Evolutionary conservation across 2,888 invertebrate genomes (phyloP).

Genomic region (Elysia crispata): DNA sequence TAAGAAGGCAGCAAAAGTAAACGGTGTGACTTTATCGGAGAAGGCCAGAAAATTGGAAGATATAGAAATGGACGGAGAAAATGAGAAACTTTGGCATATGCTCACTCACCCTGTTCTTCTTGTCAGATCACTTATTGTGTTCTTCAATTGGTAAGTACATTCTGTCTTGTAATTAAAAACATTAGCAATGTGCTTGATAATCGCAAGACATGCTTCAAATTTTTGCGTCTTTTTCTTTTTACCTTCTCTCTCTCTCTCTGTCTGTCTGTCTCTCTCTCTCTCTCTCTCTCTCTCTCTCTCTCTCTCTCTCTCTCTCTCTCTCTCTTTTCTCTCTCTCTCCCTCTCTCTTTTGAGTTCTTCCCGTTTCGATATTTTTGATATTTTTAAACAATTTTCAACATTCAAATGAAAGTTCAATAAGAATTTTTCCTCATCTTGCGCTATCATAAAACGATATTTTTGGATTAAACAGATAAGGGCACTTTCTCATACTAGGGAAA

Average conservation of each 20-base stretch:
- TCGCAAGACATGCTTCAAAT: neutral
- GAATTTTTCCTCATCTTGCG: no score
- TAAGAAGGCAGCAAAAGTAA: constrained; percentile 63
- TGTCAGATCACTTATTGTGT: constrained; percentile 59
- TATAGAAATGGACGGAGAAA: constrained; percentile 42
- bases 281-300: no score
- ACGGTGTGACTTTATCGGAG: constrained; percentile 61
- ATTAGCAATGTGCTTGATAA: no score
- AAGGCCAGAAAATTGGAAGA: constrained; percentile 47
- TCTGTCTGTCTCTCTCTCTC: no score
- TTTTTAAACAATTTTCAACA: no score
- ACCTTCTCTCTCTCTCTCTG: neutral
- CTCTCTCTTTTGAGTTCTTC: no score
- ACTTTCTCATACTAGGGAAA: no score
- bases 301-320: no score
- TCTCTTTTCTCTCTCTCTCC: no score
- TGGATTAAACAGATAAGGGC: no score
- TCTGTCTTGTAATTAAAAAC: neutral
- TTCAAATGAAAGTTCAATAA: no score
- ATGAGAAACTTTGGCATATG: constrained; percentile 60
- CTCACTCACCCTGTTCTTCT: constrained; percentile 55
- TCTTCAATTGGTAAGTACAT: constrained; percentile 61
- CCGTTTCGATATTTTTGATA: neutral
- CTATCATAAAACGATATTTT: no score
- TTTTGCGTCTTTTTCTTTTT: neutral